These are phyloP conservation scores for Myotis brandtii DNA, from an alignment of 2,113 vertebrate species.

Conservation along the genomic window DNA sequence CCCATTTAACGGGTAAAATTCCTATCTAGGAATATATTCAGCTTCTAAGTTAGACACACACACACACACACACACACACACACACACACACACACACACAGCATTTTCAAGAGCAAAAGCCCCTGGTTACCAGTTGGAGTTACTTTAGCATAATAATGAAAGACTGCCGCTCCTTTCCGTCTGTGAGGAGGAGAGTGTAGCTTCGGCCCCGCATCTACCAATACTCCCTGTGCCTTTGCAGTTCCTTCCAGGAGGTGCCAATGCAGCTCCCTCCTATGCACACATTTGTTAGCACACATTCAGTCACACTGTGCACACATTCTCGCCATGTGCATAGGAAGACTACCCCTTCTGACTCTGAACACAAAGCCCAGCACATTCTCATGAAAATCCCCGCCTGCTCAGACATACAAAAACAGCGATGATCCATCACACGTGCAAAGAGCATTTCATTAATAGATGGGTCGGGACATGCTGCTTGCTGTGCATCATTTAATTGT, in stretches of 20 bases:
- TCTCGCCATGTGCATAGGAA: neutral
- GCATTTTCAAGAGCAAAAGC: neutral
- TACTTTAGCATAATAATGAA: neutral
- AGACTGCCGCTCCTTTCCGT: neutral
- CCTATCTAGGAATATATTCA: neutral
- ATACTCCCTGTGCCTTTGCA: neutral
- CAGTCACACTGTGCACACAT: neutral
- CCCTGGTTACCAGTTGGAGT: neutral
- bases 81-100: neutral
- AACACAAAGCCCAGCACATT: slow-evolving; percentile 61
- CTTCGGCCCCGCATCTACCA: neutral
- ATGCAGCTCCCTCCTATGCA: neutral
- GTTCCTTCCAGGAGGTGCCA: neutral
- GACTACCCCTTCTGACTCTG: slow-evolving; percentile 49
- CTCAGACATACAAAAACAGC: slow-evolving; percentile 62
- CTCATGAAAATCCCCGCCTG: slow-evolving; percentile 68
- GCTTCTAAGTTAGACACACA: slow-evolving; percentile 25
- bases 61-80: neutral
- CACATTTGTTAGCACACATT: neutral
- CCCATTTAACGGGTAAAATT: neutral
- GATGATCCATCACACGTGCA: slow-evolving; percentile 78
- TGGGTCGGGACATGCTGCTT: slow-evolving; percentile 77
- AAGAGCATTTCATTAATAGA: slow-evolving; percentile 86
- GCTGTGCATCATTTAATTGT: slow-evolving; percentile 85
- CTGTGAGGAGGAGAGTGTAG: neutral